Evolutionary conservation across 2,113 vertebrate genomes (phyloP).

Genomic region (Oryzias celebensis): DNA sequence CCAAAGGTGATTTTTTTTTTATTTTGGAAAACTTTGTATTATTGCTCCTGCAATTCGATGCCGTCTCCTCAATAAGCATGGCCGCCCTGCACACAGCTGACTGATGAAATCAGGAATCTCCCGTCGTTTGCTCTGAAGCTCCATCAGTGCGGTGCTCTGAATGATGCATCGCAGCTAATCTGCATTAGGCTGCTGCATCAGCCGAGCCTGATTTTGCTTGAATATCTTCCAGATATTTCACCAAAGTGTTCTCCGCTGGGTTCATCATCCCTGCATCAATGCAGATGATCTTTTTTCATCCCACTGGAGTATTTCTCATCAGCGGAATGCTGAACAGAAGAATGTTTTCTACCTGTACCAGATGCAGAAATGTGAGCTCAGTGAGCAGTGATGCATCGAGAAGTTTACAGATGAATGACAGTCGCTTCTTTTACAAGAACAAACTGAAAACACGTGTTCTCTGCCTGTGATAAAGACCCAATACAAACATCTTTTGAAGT

Average conservation of each 20-base stretch:
- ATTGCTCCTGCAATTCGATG: conserved; percentile 18
- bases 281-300: conserved; percentile 34
- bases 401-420: conserved; percentile 15
- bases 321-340: conserved; percentile 39
- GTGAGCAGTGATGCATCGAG: background rate
- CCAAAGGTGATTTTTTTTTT: too few relatives aligned
- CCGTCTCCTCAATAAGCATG: conserved; percentile 37
- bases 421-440: background rate
- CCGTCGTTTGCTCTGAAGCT: conserved; percentile 16
- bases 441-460: too few relatives aligned
- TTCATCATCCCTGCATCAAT: conserved; percentile 17
- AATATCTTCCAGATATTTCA: conserved; percentile 31
- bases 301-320: conserved; percentile 35
- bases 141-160: conserved; percentile 21
- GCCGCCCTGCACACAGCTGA: conserved; percentile 37
- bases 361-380: conserved; percentile 1
- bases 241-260: conserved; percentile 12
- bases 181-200: conserved; percentile 29
- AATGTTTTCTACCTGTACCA: conserved; percentile 12
- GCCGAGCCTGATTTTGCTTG: conserved; percentile 21
- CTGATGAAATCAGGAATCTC: conserved; percentile 47
- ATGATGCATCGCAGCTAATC: conserved; percentile 37
- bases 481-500: too few relatives aligned
- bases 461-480: too few relatives aligned
- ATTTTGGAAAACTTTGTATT: too few relatives aligned